Conservation (phyloP, 1,140 invertebrate genomes). For the Ephestia elutella region DNA sequence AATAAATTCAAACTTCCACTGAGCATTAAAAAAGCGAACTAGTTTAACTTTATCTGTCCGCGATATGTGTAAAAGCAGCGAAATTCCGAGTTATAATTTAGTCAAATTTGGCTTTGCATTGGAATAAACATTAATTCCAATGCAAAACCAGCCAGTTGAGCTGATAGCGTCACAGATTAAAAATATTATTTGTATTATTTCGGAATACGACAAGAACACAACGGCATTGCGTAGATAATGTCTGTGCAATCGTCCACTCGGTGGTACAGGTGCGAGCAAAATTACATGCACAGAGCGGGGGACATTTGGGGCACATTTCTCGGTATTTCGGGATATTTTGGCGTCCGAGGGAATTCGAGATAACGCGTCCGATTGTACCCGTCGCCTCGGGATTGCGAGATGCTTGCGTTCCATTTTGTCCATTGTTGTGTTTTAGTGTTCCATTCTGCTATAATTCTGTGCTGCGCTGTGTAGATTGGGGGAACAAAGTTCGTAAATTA, state of each 20-base stretch:
- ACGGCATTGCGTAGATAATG: constrained; percentile 5
- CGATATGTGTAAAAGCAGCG: not conserved
- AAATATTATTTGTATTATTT: not conserved
- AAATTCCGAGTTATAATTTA: constrained; percentile 1
- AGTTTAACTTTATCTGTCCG: not conserved
- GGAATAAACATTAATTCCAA: not conserved
- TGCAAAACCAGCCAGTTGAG: not conserved
- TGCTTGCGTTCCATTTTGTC: constrained; percentile 22
- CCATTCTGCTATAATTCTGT: constrained; percentile 10
- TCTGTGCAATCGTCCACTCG: not conserved
- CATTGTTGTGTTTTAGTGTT: constrained; percentile 29
- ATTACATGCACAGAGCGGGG: constrained; percentile 11
- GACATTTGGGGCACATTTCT: constrained; percentile 1
- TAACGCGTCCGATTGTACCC: constrained; percentile 27
- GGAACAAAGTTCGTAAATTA: not conserved
- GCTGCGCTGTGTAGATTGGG: not conserved
- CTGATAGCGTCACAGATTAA: not conserved
- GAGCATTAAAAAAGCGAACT: not conserved
- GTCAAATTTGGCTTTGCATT: no score
- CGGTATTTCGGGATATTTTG: constrained; percentile 19
- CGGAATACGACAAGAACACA: not conserved
- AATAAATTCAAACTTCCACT: not conserved
- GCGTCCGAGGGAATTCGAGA: constrained; percentile 28
- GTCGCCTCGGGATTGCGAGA: constrained; percentile 23
- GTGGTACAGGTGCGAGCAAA: constrained; percentile 15